phyloP scores from a whole-genome alignment of 2,888 invertebrate species.

The Drosophila yooni region DNA sequence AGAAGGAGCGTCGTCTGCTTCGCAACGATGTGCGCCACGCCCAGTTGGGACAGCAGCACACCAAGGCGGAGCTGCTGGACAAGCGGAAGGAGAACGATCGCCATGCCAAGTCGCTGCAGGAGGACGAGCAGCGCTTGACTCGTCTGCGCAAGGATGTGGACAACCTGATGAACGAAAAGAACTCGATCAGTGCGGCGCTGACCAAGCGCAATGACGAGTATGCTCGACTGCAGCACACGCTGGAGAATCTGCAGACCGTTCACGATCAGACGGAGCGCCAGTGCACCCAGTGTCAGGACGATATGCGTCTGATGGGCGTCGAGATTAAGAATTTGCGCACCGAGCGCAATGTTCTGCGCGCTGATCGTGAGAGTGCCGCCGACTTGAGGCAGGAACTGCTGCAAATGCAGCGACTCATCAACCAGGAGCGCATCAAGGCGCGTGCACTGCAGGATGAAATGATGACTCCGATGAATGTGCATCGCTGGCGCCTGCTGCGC shows the following conservation, averaged over 20 bases:
- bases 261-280: constrained; percentile 90
- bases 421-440: constrained; percentile 92
- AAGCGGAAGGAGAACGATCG: constrained; percentile 85
- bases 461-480: constrained; percentile 96
- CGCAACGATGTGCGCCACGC: constrained; percentile 85
- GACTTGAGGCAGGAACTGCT: constrained; percentile 91
- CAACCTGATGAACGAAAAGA: constrained; percentile 90
- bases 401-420: constrained; percentile 91
- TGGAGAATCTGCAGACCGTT: constrained; percentile 91
- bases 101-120: constrained; percentile 89
- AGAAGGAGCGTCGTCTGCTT: constrained; percentile 89
- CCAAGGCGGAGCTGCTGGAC: constrained; percentile 83
- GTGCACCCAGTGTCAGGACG: constrained; percentile 92
- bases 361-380: constrained; percentile 91
- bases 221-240: constrained; percentile 91
- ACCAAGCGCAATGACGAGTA: constrained; percentile 94
- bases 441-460: constrained; percentile 95
- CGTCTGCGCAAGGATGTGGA: constrained; percentile 91
- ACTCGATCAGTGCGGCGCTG: constrained; percentile 92
- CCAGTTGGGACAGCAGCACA: constrained; percentile 83
- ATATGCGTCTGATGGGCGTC: constrained; percentile 92
- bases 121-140: constrained; percentile 89
- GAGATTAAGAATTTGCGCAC: constrained; percentile 93
- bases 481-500: constrained; percentile 94
- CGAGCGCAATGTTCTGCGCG: constrained; percentile 89